Conservation (phyloP, 2,113 vertebrate species). For the Periophthalmodon schlosseri region DNA sequence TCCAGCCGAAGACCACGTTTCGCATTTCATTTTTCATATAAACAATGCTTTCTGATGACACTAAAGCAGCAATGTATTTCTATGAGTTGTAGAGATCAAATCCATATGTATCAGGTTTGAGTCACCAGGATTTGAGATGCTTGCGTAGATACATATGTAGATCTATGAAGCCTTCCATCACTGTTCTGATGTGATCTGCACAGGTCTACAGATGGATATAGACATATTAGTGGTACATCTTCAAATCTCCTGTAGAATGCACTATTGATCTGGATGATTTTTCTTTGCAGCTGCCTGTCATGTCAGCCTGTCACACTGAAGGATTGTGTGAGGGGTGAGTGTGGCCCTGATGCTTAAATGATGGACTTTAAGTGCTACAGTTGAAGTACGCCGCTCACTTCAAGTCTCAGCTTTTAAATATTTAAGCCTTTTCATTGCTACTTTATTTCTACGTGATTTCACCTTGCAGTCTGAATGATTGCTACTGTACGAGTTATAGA, state of each 20-base stretch:
- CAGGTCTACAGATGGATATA: constrained; percentile 15
- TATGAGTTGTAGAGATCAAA: not conserved
- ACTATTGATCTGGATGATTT: constrained; percentile 42
- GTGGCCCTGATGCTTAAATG: not conserved
- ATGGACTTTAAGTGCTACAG: not conserved
- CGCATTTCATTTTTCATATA: too few relatives aligned
- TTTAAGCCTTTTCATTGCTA: not conserved
- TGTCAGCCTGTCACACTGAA: constrained; percentile 28
- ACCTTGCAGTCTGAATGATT: not conserved
- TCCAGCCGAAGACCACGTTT: too few relatives aligned
- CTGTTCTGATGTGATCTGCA: constrained; percentile 13
- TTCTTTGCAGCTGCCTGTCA: constrained; percentile 13
- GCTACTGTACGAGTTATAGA: too few relatives aligned
- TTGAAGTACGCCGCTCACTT: not conserved
- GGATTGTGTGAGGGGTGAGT: constrained; percentile 18
- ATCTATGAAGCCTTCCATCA: not conserved
- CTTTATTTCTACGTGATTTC: not conserved
- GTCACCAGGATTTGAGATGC: not conserved
- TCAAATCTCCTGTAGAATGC: constrained; percentile 28
- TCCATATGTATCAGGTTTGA: not conserved
- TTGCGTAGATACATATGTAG: not conserved
- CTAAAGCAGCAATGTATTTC: too few relatives aligned
- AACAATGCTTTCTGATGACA: too few relatives aligned
- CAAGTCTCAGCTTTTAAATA: not conserved
- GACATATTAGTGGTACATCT: constrained; percentile 47